Conservation (phyloP, 2,113 vertebrate genomes). For the Phyllostomus discolor region DNA sequence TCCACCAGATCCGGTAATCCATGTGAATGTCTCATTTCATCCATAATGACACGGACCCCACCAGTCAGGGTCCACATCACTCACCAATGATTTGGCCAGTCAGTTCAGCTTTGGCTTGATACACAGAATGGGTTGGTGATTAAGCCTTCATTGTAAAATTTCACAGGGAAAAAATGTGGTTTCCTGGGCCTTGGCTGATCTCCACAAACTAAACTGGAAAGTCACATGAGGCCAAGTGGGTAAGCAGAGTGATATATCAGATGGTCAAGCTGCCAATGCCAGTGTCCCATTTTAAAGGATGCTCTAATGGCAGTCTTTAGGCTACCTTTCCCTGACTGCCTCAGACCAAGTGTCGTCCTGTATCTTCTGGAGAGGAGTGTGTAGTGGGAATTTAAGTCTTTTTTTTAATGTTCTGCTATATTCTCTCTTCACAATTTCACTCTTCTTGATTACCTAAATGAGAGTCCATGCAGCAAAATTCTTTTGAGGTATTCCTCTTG, state of each 20-base stretch:
- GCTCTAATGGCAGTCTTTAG: background rate
- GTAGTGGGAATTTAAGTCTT: background rate
- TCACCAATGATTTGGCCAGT: background rate
- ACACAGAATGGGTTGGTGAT: background rate
- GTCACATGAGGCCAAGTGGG: background rate
- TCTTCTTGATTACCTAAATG: slow-evolving; percentile 39
- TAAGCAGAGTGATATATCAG: background rate
- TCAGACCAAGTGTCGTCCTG: background rate
- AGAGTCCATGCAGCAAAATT: background rate
- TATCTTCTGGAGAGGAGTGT: background rate
- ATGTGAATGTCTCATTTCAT: no score
- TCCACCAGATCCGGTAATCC: no score
- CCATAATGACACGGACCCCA: no score
- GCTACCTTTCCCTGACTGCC: background rate
- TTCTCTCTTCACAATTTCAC: background rate
- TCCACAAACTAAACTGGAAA: background rate
- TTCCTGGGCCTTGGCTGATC: background rate
- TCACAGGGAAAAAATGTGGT: background rate
- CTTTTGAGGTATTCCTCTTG: background rate
- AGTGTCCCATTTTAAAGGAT: background rate
- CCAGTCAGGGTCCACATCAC: no score
- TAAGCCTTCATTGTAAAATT: slow-evolving; percentile 27
- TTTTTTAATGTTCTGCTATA: background rate
- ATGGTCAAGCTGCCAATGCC: background rate
- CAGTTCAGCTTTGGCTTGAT: background rate